Evolutionary conservation across 1,140 invertebrate species (phyloP).

Genomic region (Aphelenchoides fujianensis): DNA sequence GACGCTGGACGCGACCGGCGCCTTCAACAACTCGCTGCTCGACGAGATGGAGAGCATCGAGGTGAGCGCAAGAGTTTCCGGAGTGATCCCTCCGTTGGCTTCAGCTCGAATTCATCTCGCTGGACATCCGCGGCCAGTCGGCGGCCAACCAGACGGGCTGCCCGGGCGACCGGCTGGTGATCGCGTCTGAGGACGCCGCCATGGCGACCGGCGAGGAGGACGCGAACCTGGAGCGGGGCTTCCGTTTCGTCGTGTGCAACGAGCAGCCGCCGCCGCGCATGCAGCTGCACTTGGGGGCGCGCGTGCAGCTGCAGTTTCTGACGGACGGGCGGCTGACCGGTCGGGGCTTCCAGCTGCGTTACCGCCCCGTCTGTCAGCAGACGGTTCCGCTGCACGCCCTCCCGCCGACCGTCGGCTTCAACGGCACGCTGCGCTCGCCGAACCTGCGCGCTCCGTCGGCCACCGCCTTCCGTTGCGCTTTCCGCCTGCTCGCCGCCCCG

Average conservation of each 20-base stretch:
- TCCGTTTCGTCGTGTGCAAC: constrained; percentile 26
- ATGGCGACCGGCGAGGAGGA: too few species aligned
- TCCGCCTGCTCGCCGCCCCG: constrained; percentile 43
- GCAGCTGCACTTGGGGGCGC: constrained; percentile 23
- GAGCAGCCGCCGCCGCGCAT: constrained; percentile 25
- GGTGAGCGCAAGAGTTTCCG: constrained; percentile 22
- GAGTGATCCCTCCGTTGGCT: neutral
- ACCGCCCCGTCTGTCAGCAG: constrained; percentile 24
- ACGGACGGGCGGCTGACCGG: constrained; percentile 55
- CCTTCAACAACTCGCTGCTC: constrained; percentile 8
- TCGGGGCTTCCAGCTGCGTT: constrained; percentile 46
- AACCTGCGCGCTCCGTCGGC: constrained; percentile 44
- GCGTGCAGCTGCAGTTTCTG: constrained; percentile 59
- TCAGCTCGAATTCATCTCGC: neutral
- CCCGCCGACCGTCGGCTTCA: constrained; percentile 16
- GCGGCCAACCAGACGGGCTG: neutral
- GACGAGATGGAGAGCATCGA: neutral
- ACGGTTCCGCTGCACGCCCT: neutral
- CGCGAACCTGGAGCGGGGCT: neutral
- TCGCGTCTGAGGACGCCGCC: neutral
- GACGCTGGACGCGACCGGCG: constrained; percentile 61
- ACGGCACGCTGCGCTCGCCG: constrained; percentile 57
- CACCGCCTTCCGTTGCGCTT: constrained; percentile 50
- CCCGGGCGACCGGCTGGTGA: neutral
- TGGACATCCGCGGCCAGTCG: neutral